Evolutionary conservation across 2,797 vertebrate species (phyloP).

Genomic region (Merluccius polli): DNA sequence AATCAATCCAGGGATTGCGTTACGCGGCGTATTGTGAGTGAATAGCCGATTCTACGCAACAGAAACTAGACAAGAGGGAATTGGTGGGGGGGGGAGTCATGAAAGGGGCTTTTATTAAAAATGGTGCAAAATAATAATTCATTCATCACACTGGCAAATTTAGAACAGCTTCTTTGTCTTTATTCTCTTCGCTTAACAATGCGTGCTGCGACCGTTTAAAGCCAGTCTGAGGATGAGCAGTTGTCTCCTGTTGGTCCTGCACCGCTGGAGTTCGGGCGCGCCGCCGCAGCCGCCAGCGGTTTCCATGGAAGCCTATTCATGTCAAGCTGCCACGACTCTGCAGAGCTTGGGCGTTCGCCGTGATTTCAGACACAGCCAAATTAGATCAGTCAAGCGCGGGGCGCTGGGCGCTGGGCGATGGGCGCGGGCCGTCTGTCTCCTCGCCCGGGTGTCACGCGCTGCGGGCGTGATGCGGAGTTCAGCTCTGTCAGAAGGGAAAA

Average conservation of each 20-base stretch:
- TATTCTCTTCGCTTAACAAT: neutral
- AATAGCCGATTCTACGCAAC: neutral
- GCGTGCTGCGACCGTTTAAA: neutral
- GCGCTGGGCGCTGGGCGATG: no score
- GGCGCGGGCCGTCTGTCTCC: conserved; percentile 28
- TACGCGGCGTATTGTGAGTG: neutral
- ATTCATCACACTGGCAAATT: neutral
- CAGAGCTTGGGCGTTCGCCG: conserved; percentile 52
- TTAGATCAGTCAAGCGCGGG: conserved; percentile 71
- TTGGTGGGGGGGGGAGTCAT: neutral
- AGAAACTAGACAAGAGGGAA: neutral
- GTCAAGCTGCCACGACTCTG: conserved; percentile 66
- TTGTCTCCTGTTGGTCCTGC: neutral
- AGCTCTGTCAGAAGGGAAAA: conserved; percentile 34
- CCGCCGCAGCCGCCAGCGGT: conserved; percentile 29
- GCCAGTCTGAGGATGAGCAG: neutral
- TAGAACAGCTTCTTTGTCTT: neutral
- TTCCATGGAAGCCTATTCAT: conserved; percentile 57
- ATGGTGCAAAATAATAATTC: neutral
- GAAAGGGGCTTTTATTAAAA: neutral
- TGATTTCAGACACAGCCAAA: conserved; percentile 65
- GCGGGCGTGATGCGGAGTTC: conserved; percentile 25
- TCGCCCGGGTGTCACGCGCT: conserved; percentile 47
- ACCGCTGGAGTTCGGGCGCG: neutral
- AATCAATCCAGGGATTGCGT: neutral